A percentile compares a stretch with the other conserved stretches of the same genome.
phyloP scores from a whole-genome alignment of 2,113 vertebrate species.

The Mola mola region DNA sequence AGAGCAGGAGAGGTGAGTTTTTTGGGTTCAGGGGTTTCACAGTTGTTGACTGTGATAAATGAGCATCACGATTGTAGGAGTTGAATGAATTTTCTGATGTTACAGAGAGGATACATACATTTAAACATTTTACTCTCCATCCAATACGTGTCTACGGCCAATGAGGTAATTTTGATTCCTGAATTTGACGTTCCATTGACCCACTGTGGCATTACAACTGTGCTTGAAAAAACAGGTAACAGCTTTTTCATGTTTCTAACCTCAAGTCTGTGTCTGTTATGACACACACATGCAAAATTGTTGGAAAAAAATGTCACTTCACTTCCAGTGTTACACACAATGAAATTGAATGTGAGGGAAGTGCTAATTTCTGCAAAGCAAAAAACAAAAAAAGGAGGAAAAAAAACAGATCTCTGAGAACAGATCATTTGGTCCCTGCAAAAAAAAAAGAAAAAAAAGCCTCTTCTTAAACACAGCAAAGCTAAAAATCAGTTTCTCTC shows the following conservation, averaged over 20 bases:
- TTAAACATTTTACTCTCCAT: neutral
- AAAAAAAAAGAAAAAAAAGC: slow-evolving; percentile 17
- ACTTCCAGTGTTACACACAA: too few relatives aligned
- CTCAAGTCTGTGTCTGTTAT: slow-evolving; percentile 1
- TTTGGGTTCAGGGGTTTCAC: neutral
- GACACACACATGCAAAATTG: too few relatives aligned
- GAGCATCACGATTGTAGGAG: neutral
- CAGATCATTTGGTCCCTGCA: slow-evolving; percentile 47
- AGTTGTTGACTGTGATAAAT: neutral
- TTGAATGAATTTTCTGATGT: neutral
- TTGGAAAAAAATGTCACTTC: too few relatives aligned
- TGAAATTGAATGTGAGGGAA: too few relatives aligned
- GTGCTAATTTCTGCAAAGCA: slow-evolving; percentile 50
- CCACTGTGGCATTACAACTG: neutral
- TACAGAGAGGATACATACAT: neutral
- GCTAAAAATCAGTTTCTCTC: neutral
- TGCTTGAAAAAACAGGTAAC: slow-evolving; percentile 14
- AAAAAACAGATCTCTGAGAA: slow-evolving; percentile 39
- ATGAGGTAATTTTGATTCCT: slow-evolving; percentile 14
- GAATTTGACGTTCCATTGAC: neutral
- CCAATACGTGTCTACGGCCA: neutral
- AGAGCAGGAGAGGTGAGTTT: neutral
- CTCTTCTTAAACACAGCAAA: neutral
- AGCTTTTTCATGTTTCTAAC: neutral
- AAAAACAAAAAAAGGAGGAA: slow-evolving; percentile 46